These are phyloP conservation scores for Campylomormyrus numenius DNA, from an alignment of 2,113 vertebrate species.

Conservation along the genomic window DNA sequence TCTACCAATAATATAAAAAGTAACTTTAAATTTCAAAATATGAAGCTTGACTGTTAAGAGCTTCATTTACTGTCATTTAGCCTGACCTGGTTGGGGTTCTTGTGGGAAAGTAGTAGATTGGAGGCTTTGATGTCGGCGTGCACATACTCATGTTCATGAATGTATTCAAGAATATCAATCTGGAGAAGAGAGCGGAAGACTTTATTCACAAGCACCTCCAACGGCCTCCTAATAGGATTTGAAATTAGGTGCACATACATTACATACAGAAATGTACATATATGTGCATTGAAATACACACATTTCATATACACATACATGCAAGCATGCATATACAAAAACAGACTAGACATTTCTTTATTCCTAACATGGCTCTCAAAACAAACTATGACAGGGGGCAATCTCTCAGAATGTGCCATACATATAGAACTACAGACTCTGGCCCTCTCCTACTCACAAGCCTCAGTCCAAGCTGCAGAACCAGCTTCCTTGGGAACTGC, in stretches of 20 bases:
- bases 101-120: constrained; percentile 82
- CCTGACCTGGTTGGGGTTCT: constrained; percentile 81
- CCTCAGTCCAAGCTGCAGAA: constrained; percentile 82
- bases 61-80: background rate
- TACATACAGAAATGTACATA: background rate
- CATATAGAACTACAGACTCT: background rate
- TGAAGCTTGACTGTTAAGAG: background rate
- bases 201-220: background rate
- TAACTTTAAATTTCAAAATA: background rate
- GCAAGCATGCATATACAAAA: background rate
- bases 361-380: background rate
- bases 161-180: constrained; percentile 86
- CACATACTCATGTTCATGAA: constrained; percentile 93
- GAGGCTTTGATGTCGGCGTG: constrained; percentile 94
- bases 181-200: constrained; percentile 37
- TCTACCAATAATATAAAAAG: background rate
- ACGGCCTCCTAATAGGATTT: background rate
- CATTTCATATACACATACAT: background rate
- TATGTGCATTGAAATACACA: background rate
- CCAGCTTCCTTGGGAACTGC: constrained; percentile 78
- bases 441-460: constrained; percentile 66
- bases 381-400: background rate
- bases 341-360: background rate
- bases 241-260: background rate
- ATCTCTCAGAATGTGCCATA: background rate